Percentiles rank a stretch among this genome's conserved stretches.
Evolutionary conservation across 1,140 invertebrate species (phyloP).

Genomic region (Gonatopus flavifemur): DNA sequence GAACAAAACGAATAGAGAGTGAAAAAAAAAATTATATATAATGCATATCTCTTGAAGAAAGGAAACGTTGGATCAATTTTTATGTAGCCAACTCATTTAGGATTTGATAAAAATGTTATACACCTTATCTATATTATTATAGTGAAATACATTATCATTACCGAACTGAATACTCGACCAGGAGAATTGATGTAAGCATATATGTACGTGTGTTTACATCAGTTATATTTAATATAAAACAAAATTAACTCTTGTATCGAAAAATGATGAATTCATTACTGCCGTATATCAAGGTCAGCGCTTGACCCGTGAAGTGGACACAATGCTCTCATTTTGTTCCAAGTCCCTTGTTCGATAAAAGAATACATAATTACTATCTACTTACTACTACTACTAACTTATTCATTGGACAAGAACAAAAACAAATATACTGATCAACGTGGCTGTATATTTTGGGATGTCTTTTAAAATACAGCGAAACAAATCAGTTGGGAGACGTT

Average conservation of each 20-base stretch:
- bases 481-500: not conserved
- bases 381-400: constrained; percentile 9
- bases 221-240: too few species aligned
- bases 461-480: constrained; percentile 21
- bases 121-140: constrained; percentile 32
- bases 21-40: too few species aligned
- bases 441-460: constrained; percentile 32
- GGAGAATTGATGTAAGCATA: too few species aligned
- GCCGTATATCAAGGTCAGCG: too few species aligned
- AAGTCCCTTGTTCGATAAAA: constrained; percentile 27
- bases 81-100: constrained; percentile 31
- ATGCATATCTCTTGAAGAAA: constrained; percentile 36
- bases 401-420: constrained; percentile 14
- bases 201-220: too few species aligned
- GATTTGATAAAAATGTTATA: constrained; percentile 37
- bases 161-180: too few species aligned
- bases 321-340: too few species aligned
- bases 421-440: constrained; percentile 15
- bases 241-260: too few species aligned
- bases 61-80: constrained; percentile 37
- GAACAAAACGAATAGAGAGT: constrained; percentile 18
- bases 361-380: constrained; percentile 13
- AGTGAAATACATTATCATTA: too few species aligned
- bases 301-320: too few species aligned
- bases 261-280: constrained; percentile 22